Conservation (phyloP, 1,140 invertebrate species). For the Drosophila micromelanica region DNA sequence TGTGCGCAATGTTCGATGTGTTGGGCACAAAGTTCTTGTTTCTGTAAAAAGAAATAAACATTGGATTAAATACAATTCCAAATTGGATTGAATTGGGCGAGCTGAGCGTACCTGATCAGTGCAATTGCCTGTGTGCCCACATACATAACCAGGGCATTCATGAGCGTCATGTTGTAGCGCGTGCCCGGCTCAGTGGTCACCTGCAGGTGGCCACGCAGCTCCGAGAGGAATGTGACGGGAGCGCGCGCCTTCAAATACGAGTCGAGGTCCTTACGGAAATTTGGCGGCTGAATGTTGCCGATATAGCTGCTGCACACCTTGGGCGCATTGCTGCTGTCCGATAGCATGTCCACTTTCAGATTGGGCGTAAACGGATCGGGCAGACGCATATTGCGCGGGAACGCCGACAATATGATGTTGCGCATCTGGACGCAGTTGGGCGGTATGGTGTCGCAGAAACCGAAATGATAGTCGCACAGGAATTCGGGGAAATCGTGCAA, state of each 20-base stretch:
- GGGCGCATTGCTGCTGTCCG: conserved; percentile 93
- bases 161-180: conserved; percentile 97
- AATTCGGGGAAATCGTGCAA: conserved; percentile 99
- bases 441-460: conserved; percentile 99
- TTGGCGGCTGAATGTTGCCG: conserved; percentile 92
- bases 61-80: neutral
- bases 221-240: conserved; percentile 97
- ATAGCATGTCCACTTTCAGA: conserved; percentile 97
- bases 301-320: conserved; percentile 96
- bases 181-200: conserved; percentile 93
- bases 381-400: conserved; percentile 98
- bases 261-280: conserved; percentile 98
- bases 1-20: conserved; percentile 98
- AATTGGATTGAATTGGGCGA: neutral
- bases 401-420: conserved; percentile 98
- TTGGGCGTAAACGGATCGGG: conserved; percentile 99
- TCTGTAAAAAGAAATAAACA: conserved; percentile 77
- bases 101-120: conserved; percentile 86
- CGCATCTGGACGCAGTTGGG: conserved; percentile 99
- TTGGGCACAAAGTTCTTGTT: conserved; percentile 95
- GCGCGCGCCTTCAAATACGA: conserved; percentile 97
- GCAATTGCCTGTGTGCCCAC: conserved; percentile 98
- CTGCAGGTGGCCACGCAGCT: conserved; percentile 95
- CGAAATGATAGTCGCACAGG: conserved; percentile 99
- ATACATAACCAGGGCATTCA: conserved; percentile 98